A percentile compares a stretch with the other conserved stretches of the same genome.
Conservation (phyloP, 2,888 invertebrate species). For the Synergus umbraculus region DNA sequence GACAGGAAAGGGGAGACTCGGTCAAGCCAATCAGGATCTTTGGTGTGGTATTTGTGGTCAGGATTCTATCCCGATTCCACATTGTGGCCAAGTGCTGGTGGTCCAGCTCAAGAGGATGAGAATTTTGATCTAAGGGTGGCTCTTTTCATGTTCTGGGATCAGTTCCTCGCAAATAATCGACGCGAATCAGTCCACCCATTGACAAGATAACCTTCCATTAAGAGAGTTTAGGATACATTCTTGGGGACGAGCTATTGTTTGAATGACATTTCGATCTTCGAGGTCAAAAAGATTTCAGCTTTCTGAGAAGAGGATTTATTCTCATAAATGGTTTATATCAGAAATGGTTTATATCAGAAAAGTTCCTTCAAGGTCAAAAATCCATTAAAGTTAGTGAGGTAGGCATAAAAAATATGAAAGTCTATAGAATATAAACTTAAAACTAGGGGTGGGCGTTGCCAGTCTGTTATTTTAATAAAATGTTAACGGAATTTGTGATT, state of each 20-base stretch:
- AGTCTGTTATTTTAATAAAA: background rate
- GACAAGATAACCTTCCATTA: constrained; percentile 29
- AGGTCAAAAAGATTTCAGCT: background rate
- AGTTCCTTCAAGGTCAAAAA: too few relatives aligned
- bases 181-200: constrained; percentile 26
- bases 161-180: constrained; percentile 28
- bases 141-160: constrained; percentile 31
- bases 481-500: background rate
- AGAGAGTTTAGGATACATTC: background rate
- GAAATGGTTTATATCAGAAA: background rate
- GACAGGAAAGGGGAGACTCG: constrained; percentile 11
- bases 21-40: constrained; percentile 26
- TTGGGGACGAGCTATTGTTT: background rate
- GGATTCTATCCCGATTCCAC: constrained; percentile 30
- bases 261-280: background rate
- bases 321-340: background rate
- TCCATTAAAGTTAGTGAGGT: too few relatives aligned
- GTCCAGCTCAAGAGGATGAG: constrained; percentile 16
- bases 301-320: background rate
- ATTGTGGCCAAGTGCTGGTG: constrained; percentile 36
- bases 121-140: constrained; percentile 14
- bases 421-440: too few relatives aligned
- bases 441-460: too few relatives aligned
- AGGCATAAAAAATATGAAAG: too few relatives aligned
- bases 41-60: constrained; percentile 18